phyloP scores from a whole-genome alignment of 2,113 vertebrate genomes.

The Hydrolagus affinis region DNA sequence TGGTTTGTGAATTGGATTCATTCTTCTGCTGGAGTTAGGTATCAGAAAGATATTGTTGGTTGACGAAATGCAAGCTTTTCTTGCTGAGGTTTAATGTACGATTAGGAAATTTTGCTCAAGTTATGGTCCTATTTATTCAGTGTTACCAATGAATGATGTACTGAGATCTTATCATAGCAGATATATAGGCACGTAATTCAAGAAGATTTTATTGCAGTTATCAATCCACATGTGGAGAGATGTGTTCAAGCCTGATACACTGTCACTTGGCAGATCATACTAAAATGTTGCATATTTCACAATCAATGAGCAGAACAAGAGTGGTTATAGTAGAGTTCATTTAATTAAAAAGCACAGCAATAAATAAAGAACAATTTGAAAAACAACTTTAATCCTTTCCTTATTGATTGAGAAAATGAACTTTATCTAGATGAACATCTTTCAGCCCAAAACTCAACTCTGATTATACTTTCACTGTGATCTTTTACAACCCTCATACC shows the following conservation, averaged over 20 bases:
- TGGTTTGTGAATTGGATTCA: background rate
- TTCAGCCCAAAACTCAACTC: background rate
- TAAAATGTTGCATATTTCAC: conserved; percentile 13
- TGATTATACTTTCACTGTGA: background rate
- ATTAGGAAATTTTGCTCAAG: background rate
- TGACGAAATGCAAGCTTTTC: background rate
- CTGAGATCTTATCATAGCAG: background rate
- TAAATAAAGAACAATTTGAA: conserved; percentile 36
- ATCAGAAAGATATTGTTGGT: background rate
- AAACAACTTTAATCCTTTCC: conserved; percentile 40
- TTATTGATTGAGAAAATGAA: conserved; percentile 45
- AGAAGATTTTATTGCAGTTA: background rate
- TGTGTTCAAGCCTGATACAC: background rate
- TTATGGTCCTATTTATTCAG: background rate
- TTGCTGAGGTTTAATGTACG: background rate
- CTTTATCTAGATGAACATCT: conserved; percentile 46
- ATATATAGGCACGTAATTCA: no score
- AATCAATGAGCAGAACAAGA: conserved; percentile 33
- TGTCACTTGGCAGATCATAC: background rate
- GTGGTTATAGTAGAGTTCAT: conserved; percentile 39
- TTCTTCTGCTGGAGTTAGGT: background rate
- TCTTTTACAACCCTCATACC: background rate
- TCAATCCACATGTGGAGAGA: background rate
- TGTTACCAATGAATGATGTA: background rate
- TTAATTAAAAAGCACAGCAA: conserved; percentile 33